Base-by-base conservation (phyloP, 2,888 invertebrate species). In the Sericinus montela region DNA sequence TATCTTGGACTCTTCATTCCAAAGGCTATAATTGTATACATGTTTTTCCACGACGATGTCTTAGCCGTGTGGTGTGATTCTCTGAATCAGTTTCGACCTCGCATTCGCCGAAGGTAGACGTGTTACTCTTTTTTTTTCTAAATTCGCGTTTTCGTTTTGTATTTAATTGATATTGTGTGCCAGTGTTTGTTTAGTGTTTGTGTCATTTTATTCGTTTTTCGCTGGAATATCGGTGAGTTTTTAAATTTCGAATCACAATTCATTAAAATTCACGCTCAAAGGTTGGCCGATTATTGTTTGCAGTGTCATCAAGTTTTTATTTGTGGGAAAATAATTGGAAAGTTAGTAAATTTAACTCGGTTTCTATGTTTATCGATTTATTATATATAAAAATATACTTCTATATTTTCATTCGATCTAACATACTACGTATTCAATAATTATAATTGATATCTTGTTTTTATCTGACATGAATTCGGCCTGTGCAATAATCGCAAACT, bases 231-330 rank as follows among this genome's bases (percentile, higher is more conserved):
- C 32, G 56, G 51, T 53, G 51, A 51, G 54, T 52, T 36, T 37
- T 4, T 34, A 45, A 10, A 30, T 36, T 51, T 51, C 42, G 45
- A 51, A 13, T 15, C 29, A 23, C 45, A 34, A 29, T 30, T 6
- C 14, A 32, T 23, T 36, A 16, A 14, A 19, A 29, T 8, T 11
- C 1, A 7, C 10, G 14, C 29, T 14, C 35, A 52, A 55, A 57
- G 57, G 59, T 50, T n/a, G n/a, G n/a, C n/a, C 57, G 41, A 19
- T 54, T 51, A 46, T 39, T 19, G 16, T 25, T 39, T 34, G 25
- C 32, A 30, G 30, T 30, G 13, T 10, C 19, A 34, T 13, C 43
- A 7, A 25, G 35, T 28, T 32, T 30, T 45, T 32, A 32, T 30
- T 14, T 30, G 45, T 45, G 19, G 37, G 4, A 37, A 39, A 46